Evolutionary conservation across 2,113 vertebrate species (phyloP), one percentile per base, ranked within the genome.

Genomic region (Zosterops pallidus): DNA sequence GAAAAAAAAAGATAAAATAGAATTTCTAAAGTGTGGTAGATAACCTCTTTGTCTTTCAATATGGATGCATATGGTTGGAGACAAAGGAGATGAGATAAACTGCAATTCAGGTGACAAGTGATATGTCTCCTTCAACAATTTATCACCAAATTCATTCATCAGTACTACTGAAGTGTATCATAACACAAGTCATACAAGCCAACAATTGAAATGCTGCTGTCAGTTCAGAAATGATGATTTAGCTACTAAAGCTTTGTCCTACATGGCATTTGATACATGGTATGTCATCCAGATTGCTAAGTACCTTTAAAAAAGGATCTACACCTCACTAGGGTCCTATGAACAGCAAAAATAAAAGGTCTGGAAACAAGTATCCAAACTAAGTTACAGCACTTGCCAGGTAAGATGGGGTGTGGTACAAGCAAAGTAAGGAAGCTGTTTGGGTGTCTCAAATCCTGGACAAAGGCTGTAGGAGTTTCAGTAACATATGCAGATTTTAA

Each of bases 1-100:
- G 60, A 49, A 47, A 92, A 72, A 92, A 92, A 84, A 68, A 94
- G 82, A 94, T 65, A 93, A 95, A 96, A 81, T 2, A 84, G 25
- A 63, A 87, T 94, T 82, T 81, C 68, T 83, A 3, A 62, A 81
- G 20, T 15, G 14, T 59, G 5, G 23, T 57, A 88, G 39, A 72
- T 62, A 60, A 87, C 13, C 20, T 74, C 56, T 78, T 70, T 21
- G 53, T 25, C 24, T 88, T 94, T 86, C 22, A 55, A 19, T 47
- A 70, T 11, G 17, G 31, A 67, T 56, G 64, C 2, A 6, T 39
- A 46, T 2, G 23, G 29, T 12, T 90, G 12, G 20, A 94, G 23
- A 82, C 52, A 94, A 87, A 69, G 23, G 8, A 80, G 37, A 87
- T 10, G 44, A 89, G 74, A 90, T 67, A 83, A 85, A 75, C 31